Evolutionary conservation across 2,888 invertebrate genomes (phyloP).

Genomic region (Synergus itoensis): DNA sequence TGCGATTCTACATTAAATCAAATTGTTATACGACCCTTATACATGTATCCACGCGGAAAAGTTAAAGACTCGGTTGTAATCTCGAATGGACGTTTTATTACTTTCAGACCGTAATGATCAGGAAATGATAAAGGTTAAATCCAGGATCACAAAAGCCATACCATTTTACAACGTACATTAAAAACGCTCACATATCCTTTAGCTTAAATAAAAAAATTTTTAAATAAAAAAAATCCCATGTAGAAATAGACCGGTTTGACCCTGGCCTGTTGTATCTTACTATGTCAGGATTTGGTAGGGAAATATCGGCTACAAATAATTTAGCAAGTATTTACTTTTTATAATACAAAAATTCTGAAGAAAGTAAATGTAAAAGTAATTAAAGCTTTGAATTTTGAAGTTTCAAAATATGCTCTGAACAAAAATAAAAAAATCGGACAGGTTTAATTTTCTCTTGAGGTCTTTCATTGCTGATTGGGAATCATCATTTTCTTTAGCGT

Average conservation of each 20-base stretch:
- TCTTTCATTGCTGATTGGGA: background rate
- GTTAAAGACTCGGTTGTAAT: constrained; percentile 1
- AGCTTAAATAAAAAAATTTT: too few species aligned
- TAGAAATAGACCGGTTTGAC: too few species aligned
- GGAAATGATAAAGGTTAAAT: constrained; percentile 14
- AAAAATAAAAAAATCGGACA: too few species aligned
- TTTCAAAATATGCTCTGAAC: too few species aligned
- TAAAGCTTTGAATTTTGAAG: too few species aligned
- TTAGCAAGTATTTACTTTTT: too few species aligned
- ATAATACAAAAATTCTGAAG: too few species aligned
- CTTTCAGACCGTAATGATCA: constrained; percentile 17
- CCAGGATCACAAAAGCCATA: background rate
- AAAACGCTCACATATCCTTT: background rate
- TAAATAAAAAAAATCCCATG: too few species aligned
- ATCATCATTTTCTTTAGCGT: background rate
- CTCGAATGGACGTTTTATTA: constrained; percentile 15
- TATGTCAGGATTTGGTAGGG: too few species aligned
- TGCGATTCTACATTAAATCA: constrained; percentile 30
- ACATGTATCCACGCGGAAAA: constrained; percentile 10
- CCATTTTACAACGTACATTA: background rate
- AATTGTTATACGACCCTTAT: constrained; percentile 27
- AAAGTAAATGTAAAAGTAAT: too few species aligned
- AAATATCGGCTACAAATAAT: too few species aligned
- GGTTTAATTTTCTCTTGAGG: background rate
- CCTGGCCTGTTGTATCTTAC: too few species aligned